Evolutionary conservation across 1,140 invertebrate genomes (phyloP).

Genomic region (Dendrolimus punctatus): DNA sequence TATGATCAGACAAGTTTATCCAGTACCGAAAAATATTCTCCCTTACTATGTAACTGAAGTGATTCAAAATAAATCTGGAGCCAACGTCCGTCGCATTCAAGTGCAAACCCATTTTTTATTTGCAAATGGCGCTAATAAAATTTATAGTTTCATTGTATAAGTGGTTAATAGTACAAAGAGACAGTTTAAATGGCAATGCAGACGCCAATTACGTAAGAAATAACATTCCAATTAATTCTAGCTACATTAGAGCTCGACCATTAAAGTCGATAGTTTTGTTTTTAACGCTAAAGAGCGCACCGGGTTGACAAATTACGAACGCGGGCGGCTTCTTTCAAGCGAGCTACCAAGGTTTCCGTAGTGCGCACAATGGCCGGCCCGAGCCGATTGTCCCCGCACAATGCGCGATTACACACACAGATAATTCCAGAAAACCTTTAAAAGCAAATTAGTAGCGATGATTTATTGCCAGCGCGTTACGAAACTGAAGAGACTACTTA

Average conservation of each 20-base stretch:
- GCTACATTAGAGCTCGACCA: constrained; percentile 24
- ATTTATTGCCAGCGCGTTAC: constrained; percentile 60
- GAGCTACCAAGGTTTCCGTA: constrained; percentile 9
- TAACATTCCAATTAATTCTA: constrained; percentile 53
- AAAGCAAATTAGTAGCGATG: constrained; percentile 69
- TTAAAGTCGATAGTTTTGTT: constrained; percentile 49
- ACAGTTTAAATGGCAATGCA: constrained; percentile 8
- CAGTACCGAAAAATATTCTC: too few relatives aligned
- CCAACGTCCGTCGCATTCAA: too few relatives aligned
- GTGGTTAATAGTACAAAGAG: background rate
- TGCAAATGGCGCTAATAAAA: too few relatives aligned
- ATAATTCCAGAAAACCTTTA: constrained; percentile 62
- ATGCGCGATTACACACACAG: constrained; percentile 52
- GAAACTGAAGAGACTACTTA: constrained; percentile 20
- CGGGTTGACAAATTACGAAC: constrained; percentile 55
- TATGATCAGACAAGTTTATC: too few relatives aligned
- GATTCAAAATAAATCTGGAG: too few relatives aligned
- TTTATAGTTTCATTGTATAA: background rate
- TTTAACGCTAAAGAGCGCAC: constrained; percentile 21
- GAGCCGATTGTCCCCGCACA: constrained; percentile 46
- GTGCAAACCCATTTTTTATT: too few relatives aligned
- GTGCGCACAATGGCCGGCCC: constrained; percentile 30
- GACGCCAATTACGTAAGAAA: constrained; percentile 40
- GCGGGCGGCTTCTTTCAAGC: constrained; percentile 35
- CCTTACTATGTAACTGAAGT: too few relatives aligned